Evolutionary conservation across 2,113 vertebrate species (phyloP).

Genomic region (Ammospiza caudacuta): DNA sequence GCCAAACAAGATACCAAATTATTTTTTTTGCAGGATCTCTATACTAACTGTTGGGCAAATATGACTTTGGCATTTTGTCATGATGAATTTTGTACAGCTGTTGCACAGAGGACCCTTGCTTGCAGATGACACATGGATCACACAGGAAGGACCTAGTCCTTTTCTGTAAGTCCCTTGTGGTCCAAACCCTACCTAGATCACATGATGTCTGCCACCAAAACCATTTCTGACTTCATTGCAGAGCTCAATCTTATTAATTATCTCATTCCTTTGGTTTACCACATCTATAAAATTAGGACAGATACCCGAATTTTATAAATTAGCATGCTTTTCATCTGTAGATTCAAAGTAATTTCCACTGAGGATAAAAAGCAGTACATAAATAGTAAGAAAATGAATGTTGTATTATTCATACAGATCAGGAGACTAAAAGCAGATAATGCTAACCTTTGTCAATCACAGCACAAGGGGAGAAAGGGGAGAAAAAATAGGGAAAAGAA

Average conservation of each 20-base stretch:
- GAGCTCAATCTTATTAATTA: conserved; percentile 30
- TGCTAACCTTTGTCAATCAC: conserved; percentile 8
- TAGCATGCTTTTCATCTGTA: conserved; percentile 56
- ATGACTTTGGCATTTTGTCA: neutral
- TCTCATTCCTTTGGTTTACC: conserved; percentile 25
- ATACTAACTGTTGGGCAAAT: neutral
- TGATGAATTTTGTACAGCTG: neutral
- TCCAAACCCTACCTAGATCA: neutral
- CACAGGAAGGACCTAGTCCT: neutral
- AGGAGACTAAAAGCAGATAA: conserved; percentile 24
- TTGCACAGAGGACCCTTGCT: neutral
- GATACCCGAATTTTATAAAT: conserved; percentile 35
- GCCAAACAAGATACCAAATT: neutral
- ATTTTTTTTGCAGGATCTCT: neutral
- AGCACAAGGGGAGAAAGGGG: neutral
- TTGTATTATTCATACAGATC: conserved; percentile 32
- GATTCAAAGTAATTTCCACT: conserved; percentile 51
- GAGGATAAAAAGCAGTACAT: conserved; percentile 48
- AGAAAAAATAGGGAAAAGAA: fast-evolving
- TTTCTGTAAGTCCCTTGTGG: fast-evolving
- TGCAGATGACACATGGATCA: neutral
- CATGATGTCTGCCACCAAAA: neutral
- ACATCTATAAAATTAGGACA: conserved; percentile 49
- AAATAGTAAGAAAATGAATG: conserved; percentile 35
- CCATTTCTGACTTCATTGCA: neutral